Conservation (phyloP, 2,888 invertebrate species). For the Drosophila tripunctata region DNA sequence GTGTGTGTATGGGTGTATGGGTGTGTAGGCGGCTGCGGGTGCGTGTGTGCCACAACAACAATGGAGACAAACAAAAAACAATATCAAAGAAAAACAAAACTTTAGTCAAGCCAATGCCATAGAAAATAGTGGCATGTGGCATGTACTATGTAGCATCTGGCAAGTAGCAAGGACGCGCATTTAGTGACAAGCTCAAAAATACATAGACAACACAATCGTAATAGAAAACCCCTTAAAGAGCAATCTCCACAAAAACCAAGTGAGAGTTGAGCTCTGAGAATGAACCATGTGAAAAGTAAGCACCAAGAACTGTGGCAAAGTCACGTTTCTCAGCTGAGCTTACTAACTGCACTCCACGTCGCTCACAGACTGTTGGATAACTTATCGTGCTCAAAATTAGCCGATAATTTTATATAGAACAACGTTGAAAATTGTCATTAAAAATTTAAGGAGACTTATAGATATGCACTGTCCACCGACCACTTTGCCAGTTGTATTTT, state of each 20-base stretch:
- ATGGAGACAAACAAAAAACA: conserved; percentile 16
- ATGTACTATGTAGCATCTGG: conserved; percentile 34
- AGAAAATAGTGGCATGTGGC: conserved; percentile 36
- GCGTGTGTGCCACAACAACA: conserved; percentile 34
- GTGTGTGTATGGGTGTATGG: conserved; percentile 33
- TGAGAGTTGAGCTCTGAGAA: neutral
- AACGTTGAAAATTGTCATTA: too few relatives aligned
- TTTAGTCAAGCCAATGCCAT: conserved; percentile 25
- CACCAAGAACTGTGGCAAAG: conserved; percentile 1
- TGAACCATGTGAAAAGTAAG: neutral
- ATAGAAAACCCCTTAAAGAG: conserved; percentile 24
- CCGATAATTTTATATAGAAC: conserved; percentile 1
- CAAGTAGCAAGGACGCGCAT: conserved; percentile 58
- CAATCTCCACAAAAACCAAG: neutral
- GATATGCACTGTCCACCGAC: too few relatives aligned
- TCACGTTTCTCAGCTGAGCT: conserved; percentile 25
- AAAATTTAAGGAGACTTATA: too few relatives aligned
- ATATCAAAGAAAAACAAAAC: conserved; percentile 4
- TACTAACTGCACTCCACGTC: conserved; percentile 17
- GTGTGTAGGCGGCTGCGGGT: too few relatives aligned
- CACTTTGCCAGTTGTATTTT: too few relatives aligned
- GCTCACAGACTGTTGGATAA: conserved; percentile 24
- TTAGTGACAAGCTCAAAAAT: conserved; percentile 50
- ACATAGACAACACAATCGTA: conserved; percentile 34
- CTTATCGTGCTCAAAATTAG: conserved; percentile 9